Base-by-base conservation (phyloP, 2,113 vertebrate genomes). In the Serilophus lunatus region DNA sequence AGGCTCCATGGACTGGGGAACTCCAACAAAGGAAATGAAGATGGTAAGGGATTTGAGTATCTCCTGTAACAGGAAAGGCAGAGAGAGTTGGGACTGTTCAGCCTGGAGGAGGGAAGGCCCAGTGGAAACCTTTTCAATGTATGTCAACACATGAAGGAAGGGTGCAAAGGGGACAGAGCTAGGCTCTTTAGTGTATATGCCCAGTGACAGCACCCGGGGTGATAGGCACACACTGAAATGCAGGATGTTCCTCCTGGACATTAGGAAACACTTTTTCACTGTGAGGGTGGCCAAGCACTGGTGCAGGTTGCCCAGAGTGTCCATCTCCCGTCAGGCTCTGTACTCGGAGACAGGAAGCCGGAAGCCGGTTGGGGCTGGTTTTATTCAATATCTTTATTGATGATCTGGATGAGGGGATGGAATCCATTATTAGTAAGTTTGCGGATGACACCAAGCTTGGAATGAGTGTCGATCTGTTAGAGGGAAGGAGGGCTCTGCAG, bases 251-350 rank as follows among this genome's bases (percentile, higher is more conserved):
- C 17, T 7, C 4, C 26, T 72, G 38, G 53, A 35, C 26, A 35
- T 57, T n/a, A 53, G 38, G 19, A 68, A 63, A 49, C 6, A 40
- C 7, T 17, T 49, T 68, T 33, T 60, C 5, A 6, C 7, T 33
- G 13, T n/a, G 16, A 40, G 10, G 4, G 6, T 49, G 40, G 36
- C 22, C 0, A 0, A 53, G 14, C 5, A 17, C 13, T 25, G 31
- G 10, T 9, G 49, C 5, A 45, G 3, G 9, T 10, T 89, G 10
- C 45, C 10, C 36, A 57, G 51, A 12, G 6, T 14, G 3, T n/a
- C n/a, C n/a, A n/a, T n/a, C n/a, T n/a, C n/a, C n/a, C n/a, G n/a
- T n/a, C n/a, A n/a, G n/a, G n/a, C n/a, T n/a, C n/a, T n/a, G n/a
- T n/a, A n/a, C n/a, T n/a, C n/a, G n/a, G n/a, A n/a, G n/a, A n/a